Percentiles rank a stretch among this genome's conserved stretches.
Conservation (phyloP, 2,113 vertebrate genomes). For the Euleptes europaea region DNA sequence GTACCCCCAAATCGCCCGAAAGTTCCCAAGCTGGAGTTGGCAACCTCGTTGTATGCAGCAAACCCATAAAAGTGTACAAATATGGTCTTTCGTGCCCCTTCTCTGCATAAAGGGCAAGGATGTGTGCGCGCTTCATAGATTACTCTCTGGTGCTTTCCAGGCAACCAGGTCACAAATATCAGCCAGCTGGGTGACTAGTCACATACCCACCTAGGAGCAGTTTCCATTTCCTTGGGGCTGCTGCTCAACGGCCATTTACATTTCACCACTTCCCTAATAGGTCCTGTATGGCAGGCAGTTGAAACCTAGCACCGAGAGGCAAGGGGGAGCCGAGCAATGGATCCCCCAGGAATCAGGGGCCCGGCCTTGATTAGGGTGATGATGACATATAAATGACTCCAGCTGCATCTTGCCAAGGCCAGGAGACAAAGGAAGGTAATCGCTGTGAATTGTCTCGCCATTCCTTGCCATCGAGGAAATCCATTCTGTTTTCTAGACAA, state of each 20-base stretch:
- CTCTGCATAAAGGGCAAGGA: background rate
- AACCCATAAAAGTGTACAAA: background rate
- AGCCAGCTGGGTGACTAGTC: background rate
- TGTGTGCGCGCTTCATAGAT: background rate
- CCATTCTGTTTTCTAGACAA: too few relatives aligned
- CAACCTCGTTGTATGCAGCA: background rate
- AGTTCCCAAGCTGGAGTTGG: too few relatives aligned
- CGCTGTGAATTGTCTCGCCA: background rate
- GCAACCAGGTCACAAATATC: background rate
- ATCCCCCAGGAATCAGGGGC: background rate
- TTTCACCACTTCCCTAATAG: slow-evolving; percentile 31
- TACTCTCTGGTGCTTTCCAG: background rate
- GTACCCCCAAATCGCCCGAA: too few relatives aligned
- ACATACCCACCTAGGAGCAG: background rate
- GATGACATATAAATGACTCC: slow-evolving; percentile 25
- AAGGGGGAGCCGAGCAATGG: background rate
- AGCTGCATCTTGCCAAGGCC: background rate
- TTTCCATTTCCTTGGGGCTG: slow-evolving; percentile 10
- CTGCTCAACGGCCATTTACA: slow-evolving; percentile 16
- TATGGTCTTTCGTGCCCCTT: background rate
- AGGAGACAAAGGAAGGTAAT: background rate
- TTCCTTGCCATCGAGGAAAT: background rate
- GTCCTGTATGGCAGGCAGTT: slow-evolving; percentile 7
- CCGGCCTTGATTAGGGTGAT: slow-evolving; percentile 13
- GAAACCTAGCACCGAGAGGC: slow-evolving; percentile 11